A percentile compares a stretch with the other conserved stretches of the same genome.
phyloP scores from a whole-genome alignment of 2,797 vertebrate genomes.

The Uromys caudimaculatus region DNA sequence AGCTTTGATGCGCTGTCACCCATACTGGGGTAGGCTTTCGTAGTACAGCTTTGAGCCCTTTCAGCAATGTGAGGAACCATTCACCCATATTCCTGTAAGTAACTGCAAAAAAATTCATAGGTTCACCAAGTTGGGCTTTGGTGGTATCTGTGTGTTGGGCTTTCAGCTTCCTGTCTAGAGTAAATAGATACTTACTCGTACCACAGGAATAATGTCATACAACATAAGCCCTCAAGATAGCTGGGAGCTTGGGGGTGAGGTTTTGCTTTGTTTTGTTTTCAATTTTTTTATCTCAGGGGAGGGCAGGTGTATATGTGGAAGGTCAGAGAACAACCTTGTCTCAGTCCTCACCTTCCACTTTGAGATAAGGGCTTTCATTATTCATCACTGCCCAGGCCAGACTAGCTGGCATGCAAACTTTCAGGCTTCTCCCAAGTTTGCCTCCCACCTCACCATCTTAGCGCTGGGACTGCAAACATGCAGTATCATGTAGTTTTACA shows the following conservation, averaged over 20 bases:
- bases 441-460: not conserved
- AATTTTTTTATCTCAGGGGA: not conserved
- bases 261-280: too few species aligned
- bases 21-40: not conserved
- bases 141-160: not conserved
- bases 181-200: not conserved
- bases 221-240: not conserved
- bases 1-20: not conserved
- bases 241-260: not conserved
- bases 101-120: not conserved
- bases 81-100: not conserved
- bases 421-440: not conserved
- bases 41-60: not conserved
- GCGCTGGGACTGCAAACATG: not conserved
- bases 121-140: not conserved
- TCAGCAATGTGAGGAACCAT: not conserved
- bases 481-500: not conserved
- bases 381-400: not conserved
- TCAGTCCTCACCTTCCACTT: not conserved
- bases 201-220: not conserved
- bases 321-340: not conserved
- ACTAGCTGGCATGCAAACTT: not conserved
- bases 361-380: not conserved
- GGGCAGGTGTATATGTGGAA: not conserved
- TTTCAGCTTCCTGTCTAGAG: not conserved